Evolutionary conservation across 35 echinoderm and acorn worm species (phyloP).

Genomic region (Apostichopus californicus): DNA sequence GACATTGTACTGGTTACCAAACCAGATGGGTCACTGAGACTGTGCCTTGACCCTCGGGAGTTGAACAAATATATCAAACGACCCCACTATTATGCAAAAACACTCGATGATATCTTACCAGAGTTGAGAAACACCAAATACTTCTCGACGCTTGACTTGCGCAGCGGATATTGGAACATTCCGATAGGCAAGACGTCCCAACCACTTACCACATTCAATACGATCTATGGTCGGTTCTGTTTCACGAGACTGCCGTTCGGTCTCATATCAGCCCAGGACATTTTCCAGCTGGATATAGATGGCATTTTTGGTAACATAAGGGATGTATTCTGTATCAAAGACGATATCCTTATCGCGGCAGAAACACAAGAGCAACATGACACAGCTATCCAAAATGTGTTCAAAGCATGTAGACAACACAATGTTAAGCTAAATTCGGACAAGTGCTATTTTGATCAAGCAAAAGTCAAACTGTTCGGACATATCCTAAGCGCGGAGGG

Average conservation of each 20-base stretch:
- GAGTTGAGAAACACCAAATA: too few relatives aligned
- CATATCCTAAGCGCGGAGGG: conserved; percentile 5
- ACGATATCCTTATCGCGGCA: conserved; percentile 57
- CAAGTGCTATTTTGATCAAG: conserved; percentile 49
- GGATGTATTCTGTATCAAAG: conserved; percentile 43
- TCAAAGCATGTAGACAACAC: conserved; percentile 22
- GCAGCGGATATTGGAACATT: too few relatives aligned
- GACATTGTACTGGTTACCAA: too few relatives aligned
- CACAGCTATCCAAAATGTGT: conserved; percentile 34
- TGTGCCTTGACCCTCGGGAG: too few relatives aligned
- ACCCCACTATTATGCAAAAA: too few relatives aligned
- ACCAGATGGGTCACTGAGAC: too few relatives aligned
- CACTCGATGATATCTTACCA: too few relatives aligned
- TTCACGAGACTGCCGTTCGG: conserved; percentile 56
- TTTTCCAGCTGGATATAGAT: conserved; percentile 55
- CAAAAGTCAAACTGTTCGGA: conserved; percentile 3
- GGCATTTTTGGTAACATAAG: conserved; percentile 22
- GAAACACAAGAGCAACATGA: conserved; percentile 56
- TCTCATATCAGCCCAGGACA: conserved; percentile 49
- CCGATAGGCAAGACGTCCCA: not conserved
- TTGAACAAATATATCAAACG: too few relatives aligned
- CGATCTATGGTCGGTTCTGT: conserved; percentile 54
- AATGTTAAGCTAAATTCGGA: conserved; percentile 51
- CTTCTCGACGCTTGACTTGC: too few relatives aligned
- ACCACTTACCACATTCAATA: conserved; percentile 36